Evolutionary conservation across 2,797 vertebrate species (phyloP).

Genomic region (Anolis apletophallus): DNA sequence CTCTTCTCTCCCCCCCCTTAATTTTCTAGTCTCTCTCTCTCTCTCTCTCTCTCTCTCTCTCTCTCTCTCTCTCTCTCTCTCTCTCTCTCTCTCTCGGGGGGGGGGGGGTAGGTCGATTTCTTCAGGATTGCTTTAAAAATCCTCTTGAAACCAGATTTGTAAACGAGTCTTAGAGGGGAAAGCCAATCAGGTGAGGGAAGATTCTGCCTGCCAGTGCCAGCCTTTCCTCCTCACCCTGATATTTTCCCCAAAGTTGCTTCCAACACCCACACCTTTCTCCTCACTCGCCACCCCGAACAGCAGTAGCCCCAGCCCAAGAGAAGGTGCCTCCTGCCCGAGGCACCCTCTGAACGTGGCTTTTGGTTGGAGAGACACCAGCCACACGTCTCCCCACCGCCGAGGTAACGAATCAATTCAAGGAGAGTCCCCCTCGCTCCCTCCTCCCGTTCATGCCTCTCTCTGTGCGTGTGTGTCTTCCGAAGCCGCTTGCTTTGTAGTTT

Average conservation of each 20-base stretch:
- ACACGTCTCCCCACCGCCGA: slow-evolving; percentile 63
- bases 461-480: not conserved
- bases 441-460: slow-evolving; percentile 51
- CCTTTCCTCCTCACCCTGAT: slow-evolving; percentile 38
- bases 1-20: too few species aligned
- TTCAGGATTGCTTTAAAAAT: not conserved
- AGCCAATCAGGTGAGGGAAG: not conserved
- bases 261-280: slow-evolving; percentile 57
- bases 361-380: slow-evolving; percentile 57
- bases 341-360: slow-evolving; percentile 44
- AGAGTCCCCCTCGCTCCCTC: slow-evolving; percentile 48
- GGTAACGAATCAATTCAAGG: slow-evolving; percentile 74
- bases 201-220: slow-evolving; percentile 14
- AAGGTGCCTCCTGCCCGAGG: slow-evolving; percentile 40
- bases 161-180: not conserved
- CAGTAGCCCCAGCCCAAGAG: slow-evolving; percentile 53
- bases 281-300: slow-evolving; percentile 21
- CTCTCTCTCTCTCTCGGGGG: too few species aligned
- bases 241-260: slow-evolving; percentile 30
- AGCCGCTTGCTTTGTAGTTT: slow-evolving; percentile 73
- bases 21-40: too few species aligned
- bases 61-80: too few species aligned
- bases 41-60: too few species aligned
- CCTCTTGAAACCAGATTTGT: not conserved
- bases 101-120: too few species aligned